A percentile compares a stretch with the other conserved stretches of the same genome.
Evolutionary conservation across 2,797 vertebrate species (phyloP).

Genomic region (Labroides dimidiatus): DNA sequence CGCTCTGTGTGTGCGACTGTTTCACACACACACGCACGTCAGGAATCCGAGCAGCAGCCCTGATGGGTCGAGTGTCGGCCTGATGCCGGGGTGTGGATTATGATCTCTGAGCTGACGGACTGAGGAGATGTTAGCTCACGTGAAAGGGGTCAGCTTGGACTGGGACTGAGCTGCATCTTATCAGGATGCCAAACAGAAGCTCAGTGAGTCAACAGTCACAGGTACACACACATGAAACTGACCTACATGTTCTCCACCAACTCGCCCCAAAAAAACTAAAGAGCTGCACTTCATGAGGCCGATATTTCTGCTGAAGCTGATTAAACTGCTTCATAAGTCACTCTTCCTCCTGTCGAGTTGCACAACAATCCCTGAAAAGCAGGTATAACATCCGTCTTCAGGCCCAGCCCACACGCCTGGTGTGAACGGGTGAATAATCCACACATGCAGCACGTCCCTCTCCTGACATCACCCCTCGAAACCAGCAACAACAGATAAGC

Average conservation of each 20-base stretch:
- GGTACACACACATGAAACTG: not conserved
- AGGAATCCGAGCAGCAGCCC: not conserved
- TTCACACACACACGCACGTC: slow-evolving; percentile 16
- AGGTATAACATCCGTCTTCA: slow-evolving; percentile 39
- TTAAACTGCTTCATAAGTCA: not conserved
- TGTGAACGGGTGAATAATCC: slow-evolving; percentile 32
- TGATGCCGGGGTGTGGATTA: not conserved
- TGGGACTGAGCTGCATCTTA: slow-evolving; percentile 59
- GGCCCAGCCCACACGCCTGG: slow-evolving; percentile 38
- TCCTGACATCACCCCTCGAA: slow-evolving; percentile 14
- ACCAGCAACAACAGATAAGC: slow-evolving; percentile 17
- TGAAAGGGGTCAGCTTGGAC: slow-evolving; percentile 19
- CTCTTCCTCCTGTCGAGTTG: not conserved
- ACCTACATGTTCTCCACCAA: too few species aligned
- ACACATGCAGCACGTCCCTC: slow-evolving; percentile 41
- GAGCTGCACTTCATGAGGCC: too few species aligned
- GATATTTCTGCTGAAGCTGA: too few species aligned
- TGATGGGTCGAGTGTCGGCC: slow-evolving; percentile 23
- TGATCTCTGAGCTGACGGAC: not conserved
- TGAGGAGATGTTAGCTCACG: not conserved
- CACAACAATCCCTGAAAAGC: slow-evolving; percentile 31
- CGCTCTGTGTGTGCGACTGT: not conserved
- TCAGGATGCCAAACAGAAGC: slow-evolving; percentile 20
- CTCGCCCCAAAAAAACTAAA: too few species aligned
- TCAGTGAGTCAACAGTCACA: slow-evolving; percentile 28